These are phyloP conservation scores for Mizuhopecten yessoensis DNA, from an alignment of 1,140 invertebrate species.

Conservation along the genomic window DNA sequence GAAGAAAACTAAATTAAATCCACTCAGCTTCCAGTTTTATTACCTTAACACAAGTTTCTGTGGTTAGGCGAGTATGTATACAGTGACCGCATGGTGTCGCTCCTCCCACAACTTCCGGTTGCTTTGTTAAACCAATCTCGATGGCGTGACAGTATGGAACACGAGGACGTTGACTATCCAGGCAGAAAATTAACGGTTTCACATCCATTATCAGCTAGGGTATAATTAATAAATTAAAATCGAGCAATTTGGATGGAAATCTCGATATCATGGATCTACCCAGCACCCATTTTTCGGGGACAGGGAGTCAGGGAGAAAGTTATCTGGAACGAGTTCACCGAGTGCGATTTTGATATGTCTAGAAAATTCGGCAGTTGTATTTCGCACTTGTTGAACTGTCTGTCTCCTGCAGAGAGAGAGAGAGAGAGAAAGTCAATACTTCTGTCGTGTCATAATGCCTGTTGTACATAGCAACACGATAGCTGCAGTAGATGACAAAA, in stretches of 20 bases:
- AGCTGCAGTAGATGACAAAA: not conserved
- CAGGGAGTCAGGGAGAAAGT: not conserved
- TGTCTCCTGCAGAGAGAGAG: not conserved
- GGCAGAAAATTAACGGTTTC: not conserved
- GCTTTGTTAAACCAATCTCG: not conserved
- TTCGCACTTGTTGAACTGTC: slow-evolving; percentile 20
- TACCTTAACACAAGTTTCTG: not conserved
- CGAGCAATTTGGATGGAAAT: not conserved
- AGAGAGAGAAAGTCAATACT: not conserved
- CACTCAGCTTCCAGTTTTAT: not conserved
- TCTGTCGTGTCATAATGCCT: not conserved
- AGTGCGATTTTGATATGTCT: not conserved
- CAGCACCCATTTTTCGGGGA: not conserved
- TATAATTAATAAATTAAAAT: slow-evolving; percentile 25
- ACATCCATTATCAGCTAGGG: slow-evolving; percentile 5
- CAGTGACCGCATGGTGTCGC: slow-evolving; percentile 1
- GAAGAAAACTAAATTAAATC: not conserved
- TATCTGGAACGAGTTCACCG: not conserved
- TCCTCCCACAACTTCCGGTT: slow-evolving; percentile 11
- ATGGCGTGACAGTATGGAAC: not conserved
- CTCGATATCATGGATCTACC: not conserved
- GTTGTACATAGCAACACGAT: not conserved
- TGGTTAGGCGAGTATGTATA: not conserved
- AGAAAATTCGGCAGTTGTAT: not conserved
- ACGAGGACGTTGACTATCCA: not conserved